Evolutionary conservation across 1,140 invertebrate species (phyloP), one percentile per base, ranked within the genome.

Genomic region (Pseudomyrmex flavicornis): DNA sequence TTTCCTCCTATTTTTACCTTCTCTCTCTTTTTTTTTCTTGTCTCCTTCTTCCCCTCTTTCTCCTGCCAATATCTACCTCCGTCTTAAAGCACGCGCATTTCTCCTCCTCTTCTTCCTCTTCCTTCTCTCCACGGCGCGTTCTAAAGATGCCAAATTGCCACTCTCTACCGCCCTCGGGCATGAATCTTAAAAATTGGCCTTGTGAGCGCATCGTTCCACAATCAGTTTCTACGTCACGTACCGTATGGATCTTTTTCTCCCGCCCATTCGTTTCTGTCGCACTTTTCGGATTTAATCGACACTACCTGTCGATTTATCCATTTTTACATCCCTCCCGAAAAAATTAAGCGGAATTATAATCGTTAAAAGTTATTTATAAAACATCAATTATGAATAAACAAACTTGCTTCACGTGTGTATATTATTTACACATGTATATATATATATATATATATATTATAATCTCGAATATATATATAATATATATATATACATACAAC

Each of bases 171-270:
- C 17, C 58, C n/a, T 26, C 10, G 15, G 20, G 58, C 48, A 68
- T 87, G 70, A 76, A 85, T 87, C 77, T 87, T 68, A 70, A 79
- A 66, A 88, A 84, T 82, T 83, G 63, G 12, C 35, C 20, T 22
- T 17, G 9, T 50, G 20, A 46, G 66, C 22, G n/a, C 46, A 56
- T 70, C 54, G 10, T 69, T 59, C 15, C 56, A 20, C 56, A 61
- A 79, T 79, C 70, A 63, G 44, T 66, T 79, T 85, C 20, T 50
- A 13, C 54, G 52, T 79, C 65, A 56, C 62, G 17, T 79, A 50
- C 15, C 13, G 1, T 20, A 80, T 17, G 50, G 44, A 20, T 63
- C 58, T 20, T 46, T 72, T 8, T 17, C 1, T 44, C 9, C 76
- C 15, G n/a, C 35, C 3, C 20, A n/a, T 44, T 50, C 15, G 12